Evolutionary conservation across 2,888 invertebrate species (phyloP).

Genomic region (Pollenia labialis): DNA sequence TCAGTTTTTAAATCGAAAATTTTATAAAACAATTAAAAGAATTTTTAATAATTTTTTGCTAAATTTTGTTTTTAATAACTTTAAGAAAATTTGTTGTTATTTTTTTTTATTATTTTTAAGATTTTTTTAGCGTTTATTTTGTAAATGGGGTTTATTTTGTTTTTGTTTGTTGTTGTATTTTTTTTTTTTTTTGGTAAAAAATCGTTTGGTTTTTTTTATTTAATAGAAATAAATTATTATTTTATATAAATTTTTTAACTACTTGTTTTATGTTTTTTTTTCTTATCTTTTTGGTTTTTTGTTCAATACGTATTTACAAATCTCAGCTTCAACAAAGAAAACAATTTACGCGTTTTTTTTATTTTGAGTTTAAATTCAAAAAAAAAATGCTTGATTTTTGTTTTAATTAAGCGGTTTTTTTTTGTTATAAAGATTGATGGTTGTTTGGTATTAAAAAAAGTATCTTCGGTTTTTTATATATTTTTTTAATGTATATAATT

Average conservation of each 20-base stretch:
- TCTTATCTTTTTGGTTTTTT: neutral
- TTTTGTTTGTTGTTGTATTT: constrained; percentile 64
- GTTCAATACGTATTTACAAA: constrained; percentile 69
- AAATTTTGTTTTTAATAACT: constrained; percentile 62
- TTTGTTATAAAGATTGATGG: constrained; percentile 62
- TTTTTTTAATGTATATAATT: constrained; percentile 71
- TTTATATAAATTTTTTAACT: constrained; percentile 72
- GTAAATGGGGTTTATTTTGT: constrained; percentile 65
- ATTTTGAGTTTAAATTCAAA: constrained; percentile 61
- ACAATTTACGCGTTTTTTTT: constrained; percentile 67
- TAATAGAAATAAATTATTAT: constrained; percentile 72
- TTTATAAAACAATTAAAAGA: constrained; percentile 32
- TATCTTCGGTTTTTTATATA: constrained; percentile 58
- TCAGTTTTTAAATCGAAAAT: constrained; percentile 41
- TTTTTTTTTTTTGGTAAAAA: constrained; percentile 62
- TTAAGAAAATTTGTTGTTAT: constrained; percentile 57
- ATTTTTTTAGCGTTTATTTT: constrained; percentile 67
- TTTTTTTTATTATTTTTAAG: constrained; percentile 40
- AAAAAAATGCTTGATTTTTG: constrained; percentile 49
- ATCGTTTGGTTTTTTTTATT: constrained; percentile 70
- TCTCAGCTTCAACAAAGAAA: constrained; percentile 71
- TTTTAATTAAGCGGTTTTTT: constrained; percentile 69
- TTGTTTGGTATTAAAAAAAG: constrained; percentile 70
- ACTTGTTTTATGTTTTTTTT: constrained; percentile 62
- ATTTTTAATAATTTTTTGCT: constrained; percentile 53